Percentiles rank a stretch among this genome's conserved stretches.
Evolutionary conservation across 2,113 vertebrate genomes (phyloP).

Genomic region (Phyllopteryx taeniolatus): DNA sequence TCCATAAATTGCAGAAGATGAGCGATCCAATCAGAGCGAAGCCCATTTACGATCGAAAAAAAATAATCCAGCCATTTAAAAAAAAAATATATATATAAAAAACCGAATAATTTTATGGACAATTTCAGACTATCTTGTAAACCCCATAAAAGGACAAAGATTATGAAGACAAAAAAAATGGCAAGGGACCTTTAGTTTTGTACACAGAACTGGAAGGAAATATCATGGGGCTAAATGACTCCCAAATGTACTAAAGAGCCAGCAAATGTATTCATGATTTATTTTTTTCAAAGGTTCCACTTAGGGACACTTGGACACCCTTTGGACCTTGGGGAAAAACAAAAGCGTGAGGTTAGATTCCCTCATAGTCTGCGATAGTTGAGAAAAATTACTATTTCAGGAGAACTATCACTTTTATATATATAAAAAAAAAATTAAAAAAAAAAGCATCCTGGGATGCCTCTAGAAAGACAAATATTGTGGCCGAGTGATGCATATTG

Average conservation of each 20-base stretch:
- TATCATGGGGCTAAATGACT: slow-evolving; percentile 70
- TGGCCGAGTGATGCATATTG: slow-evolving; percentile 87
- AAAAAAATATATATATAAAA: no score
- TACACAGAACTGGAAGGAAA: slow-evolving; percentile 53
- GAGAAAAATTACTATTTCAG: no score
- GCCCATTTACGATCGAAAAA: no score
- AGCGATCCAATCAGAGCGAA: no score
- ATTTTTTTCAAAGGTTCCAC: slow-evolving; percentile 67
- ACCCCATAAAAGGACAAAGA: not conserved
- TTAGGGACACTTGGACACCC: slow-evolving; percentile 35
- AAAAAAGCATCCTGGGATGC: slow-evolving; percentile 88
- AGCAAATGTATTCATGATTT: slow-evolving; percentile 86
- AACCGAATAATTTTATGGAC: no score
- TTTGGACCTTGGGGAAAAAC: slow-evolving; percentile 53
- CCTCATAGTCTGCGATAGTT: slow-evolving; percentile 73
- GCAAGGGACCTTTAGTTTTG: slow-evolving; percentile 52
- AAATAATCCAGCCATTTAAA: no score
- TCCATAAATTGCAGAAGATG: no score
- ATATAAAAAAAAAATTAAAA: no score
- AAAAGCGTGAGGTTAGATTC: slow-evolving; percentile 61
- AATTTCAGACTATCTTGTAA: no score
- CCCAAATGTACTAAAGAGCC: slow-evolving; percentile 78
- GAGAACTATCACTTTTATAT: no score
- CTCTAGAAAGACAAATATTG: slow-evolving; percentile 79
- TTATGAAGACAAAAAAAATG: no score